A percentile compares a stretch with the other conserved stretches of the same genome.
These are phyloP conservation scores for Menidia beryllina DNA, from an alignment of 2,113 vertebrate species.

Conservation along the genomic window DNA sequence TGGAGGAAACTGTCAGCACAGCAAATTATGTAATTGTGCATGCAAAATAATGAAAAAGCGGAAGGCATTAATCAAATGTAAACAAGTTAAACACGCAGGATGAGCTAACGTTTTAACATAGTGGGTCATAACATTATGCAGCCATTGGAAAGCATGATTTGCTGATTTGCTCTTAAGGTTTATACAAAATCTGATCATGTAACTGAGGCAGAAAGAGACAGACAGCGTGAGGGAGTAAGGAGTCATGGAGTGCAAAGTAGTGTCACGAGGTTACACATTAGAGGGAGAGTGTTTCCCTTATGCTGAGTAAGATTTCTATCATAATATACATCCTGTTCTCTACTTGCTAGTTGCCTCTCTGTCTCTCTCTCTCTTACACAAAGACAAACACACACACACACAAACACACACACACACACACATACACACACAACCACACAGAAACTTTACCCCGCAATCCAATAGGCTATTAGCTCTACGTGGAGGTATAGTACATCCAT, in stretches of 20 bases:
- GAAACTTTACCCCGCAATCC: slow-evolving; percentile 18
- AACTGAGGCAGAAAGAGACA: background rate
- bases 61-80: slow-evolving; percentile 5
- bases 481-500: slow-evolving; percentile 20
- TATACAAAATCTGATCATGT: background rate
- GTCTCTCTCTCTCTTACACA: background rate
- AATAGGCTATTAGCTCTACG: slow-evolving; percentile 25
- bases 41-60: slow-evolving; percentile 16
- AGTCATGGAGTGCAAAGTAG: slow-evolving; percentile 18
- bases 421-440: background rate
- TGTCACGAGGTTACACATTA: slow-evolving; percentile 51
- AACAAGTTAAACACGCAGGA: background rate
- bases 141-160: background rate
- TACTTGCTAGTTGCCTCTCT: background rate
- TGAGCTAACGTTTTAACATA: background rate
- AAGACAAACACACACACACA: slow-evolving; percentile 2
- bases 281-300: slow-evolving; percentile 62
- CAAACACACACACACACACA: background rate
- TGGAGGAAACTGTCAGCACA: slow-evolving; percentile 23
- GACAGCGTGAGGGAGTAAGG: background rate
- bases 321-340: slow-evolving; percentile 53
- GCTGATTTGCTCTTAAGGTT: background rate
- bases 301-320: slow-evolving; percentile 70
- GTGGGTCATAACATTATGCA: background rate
- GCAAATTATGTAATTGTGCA: slow-evolving; percentile 19